Evolutionary conservation across 23 tunicate genomes (phyloP), one percentile per base, ranked within the genome.

Genomic region (Oikopleura vanhoeffeni): DNA sequence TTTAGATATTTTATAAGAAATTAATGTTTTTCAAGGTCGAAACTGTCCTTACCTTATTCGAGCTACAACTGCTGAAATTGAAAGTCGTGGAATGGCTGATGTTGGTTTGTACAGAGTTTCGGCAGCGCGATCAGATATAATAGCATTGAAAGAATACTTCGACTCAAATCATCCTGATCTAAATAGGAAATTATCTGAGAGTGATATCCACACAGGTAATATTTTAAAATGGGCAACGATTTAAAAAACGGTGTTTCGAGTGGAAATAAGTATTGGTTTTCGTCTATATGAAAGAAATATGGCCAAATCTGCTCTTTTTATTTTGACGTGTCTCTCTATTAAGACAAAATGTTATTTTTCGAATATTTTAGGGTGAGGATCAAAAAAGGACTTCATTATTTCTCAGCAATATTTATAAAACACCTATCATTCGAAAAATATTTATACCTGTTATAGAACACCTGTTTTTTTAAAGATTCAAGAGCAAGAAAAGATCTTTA

Each of bases 31-130:
- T 71, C 2, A 2, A 71, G 79, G 90, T 57, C 40, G 90, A 57
- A 87, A 86, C 41, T 85, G 91, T 27, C 98, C 98, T 28, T 40
- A 49, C 39, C 87, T 93, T 28, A 91, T 93, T 3, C 83, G 86
- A 79, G 88, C 84, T 71, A 90, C 91, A 40, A 87, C 88, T 30
- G 86, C 86, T 1, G 98, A 93, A 83, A 89, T 93, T 4, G 98
- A 93, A 60, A 90, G 91, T 39, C 76, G 98, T 83, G 98, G 98
- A 57, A 93, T 93, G 98, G 85, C 88, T 40, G 98, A 93, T 76
- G 87, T 93, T 41, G 98, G 98, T 58, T 86, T 93, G 0, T 93
- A 93, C 84, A 86, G 98, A 40, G 98, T 93, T 1, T 93, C 98
- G 8, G 98, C 91, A 39, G 98, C 91, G 8, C 91, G 89, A 0